Evolutionary conservation across 2,797 vertebrate species (phyloP).

Genomic region (Bucorvus abyssinicus): DNA sequence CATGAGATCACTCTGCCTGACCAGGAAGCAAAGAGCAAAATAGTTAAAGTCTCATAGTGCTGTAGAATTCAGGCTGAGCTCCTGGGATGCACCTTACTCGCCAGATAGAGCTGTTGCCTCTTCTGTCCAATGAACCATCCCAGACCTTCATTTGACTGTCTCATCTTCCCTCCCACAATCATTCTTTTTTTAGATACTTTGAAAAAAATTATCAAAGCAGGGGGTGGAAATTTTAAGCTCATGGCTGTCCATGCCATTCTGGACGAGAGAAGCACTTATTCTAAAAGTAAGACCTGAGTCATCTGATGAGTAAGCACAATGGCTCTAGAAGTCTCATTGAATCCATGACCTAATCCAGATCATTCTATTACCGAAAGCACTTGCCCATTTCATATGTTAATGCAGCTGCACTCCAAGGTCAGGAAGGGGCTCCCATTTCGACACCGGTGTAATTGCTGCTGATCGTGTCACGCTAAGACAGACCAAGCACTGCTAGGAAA

Average conservation of each 20-base stretch:
- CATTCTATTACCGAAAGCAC: not conserved
- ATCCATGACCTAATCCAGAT: not conserved
- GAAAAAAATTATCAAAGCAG: not conserved
- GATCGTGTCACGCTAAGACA: not conserved
- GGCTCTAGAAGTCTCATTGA: not conserved
- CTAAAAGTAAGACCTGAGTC: constrained; percentile 33
- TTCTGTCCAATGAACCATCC: not conserved
- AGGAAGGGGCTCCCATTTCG: not conserved
- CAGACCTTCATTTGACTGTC: not conserved
- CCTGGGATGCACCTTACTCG: not conserved
- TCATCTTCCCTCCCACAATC: not conserved
- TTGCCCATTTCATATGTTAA: not conserved
- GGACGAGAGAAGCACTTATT: constrained; percentile 21
- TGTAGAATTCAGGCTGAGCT: not conserved
- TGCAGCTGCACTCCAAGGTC: not conserved
- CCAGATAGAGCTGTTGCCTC: not conserved
- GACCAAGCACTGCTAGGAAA: not conserved
- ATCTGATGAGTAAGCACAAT: constrained; percentile 43
- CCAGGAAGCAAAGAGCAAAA: not conserved
- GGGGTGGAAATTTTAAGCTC: not conserved
- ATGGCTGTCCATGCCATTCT: not conserved
- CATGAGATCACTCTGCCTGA: not conserved
- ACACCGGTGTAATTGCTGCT: not conserved
- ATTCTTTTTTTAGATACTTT: not conserved
- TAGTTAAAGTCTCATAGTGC: not conserved